Base-by-base conservation (phyloP, 1,140 invertebrate species). In the Eupristina koningsbergeri region DNA sequence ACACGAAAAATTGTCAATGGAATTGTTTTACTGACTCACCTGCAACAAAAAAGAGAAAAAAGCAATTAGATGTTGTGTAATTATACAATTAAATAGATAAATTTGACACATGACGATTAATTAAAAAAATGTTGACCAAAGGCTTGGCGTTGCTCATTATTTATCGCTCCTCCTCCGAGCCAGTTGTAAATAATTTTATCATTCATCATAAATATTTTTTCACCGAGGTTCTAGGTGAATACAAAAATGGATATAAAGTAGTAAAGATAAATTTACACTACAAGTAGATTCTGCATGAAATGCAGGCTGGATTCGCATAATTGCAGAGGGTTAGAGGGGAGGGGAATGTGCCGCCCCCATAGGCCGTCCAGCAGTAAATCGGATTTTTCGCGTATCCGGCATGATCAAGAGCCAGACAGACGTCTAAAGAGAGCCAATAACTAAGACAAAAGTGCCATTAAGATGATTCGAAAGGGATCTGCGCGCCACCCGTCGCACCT, bases 11-110 rank as follows among this genome's bases (percentile, higher is more conserved):
- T 74, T 34, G 26, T 6, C 26, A 29, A 2, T 31, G 3, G 19
- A 11, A 74, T 50, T 31, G n/a, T 41, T 74, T 50, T 36, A 19
- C 61, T 22, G 17, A 84, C 83, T 84, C 79, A 84, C 83, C 83
- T 84, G 78, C 13, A 84, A 84, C 71, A 84, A 1, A 9, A 45
- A 50, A 75, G 19, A 67, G 67, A 78, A 76, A 45, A 73, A 34
- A 31, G 50, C 17, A 50, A 74, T 74, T 74, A 50, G 45, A 74
- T 34, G n/a, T 13, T 39, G 41, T 19, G 13, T 50, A 50, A 11
- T 22, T 0, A 53, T 31, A 29, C 0, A 6, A 53, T 3, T 34
- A n/a, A 75, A 47, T 17, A 71, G 36, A 31, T 6, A 41, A 19
- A 26, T 58, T 58, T 67, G 36, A 11, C 31, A 50, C 9, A n/a